Percentiles rank a stretch among this genome's conserved stretches.
phyloP scores from a whole-genome alignment of 2,888 invertebrate genomes.

The Caenorhabditis angaria region DNA sequence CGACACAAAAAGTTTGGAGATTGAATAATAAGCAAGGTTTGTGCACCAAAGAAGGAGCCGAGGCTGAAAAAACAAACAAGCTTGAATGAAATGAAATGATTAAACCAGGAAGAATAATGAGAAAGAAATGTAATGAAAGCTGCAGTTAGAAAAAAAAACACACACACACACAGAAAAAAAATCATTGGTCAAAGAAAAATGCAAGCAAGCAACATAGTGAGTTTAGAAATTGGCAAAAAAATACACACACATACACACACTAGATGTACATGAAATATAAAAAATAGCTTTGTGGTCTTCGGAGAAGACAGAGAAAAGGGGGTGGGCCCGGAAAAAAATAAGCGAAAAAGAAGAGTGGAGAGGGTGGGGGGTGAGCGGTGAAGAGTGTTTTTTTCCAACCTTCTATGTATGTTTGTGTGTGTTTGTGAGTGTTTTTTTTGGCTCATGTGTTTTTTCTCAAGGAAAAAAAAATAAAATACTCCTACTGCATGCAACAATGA shows the following conservation, averaged over 20 bases:
- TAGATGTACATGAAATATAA: neutral
- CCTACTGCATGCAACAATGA: no score
- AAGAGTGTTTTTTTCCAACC: no score
- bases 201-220: neutral
- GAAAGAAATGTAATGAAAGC: neutral
- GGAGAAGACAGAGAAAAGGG: neutral
- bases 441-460: neutral
- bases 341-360: neutral
- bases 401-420: no score
- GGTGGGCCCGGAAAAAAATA: no score
- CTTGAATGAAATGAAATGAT: neutral
- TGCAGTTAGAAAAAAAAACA: neutral
- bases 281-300: neutral
- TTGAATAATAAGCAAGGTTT: slow-evolving; percentile 3
- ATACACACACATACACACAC: neutral
- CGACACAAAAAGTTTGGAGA: neutral
- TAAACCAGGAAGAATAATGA: neutral
- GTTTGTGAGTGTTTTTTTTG: no score
- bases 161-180: neutral
- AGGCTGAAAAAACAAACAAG: slow-evolving; percentile 33
- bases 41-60: slow-evolving; percentile 37
- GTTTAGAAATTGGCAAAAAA: neutral
- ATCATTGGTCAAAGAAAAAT: neutral
- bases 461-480: no score
- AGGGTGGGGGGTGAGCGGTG: neutral